These are phyloP conservation scores for Girardinus metallicus DNA, from an alignment of 2,797 vertebrate species.

Conservation along the genomic window DNA sequence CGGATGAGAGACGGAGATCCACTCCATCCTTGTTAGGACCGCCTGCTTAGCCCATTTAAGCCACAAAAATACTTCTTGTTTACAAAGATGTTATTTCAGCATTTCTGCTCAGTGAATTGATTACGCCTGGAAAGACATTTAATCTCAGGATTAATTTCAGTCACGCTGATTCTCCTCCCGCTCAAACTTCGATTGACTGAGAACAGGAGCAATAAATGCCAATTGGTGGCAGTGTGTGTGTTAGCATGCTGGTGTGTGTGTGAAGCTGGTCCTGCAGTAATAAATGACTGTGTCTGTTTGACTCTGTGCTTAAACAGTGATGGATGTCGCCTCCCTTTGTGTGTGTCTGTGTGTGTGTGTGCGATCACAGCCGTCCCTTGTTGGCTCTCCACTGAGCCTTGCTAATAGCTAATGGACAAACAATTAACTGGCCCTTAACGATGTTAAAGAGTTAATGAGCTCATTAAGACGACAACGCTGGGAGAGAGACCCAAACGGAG, in stretches of 20 bases:
- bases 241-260: conserved; percentile 20
- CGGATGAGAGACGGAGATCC: not conserved
- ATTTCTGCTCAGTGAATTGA: conserved; percentile 19
- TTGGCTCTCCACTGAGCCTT: conserved; percentile 70
- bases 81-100: conserved; percentile 30
- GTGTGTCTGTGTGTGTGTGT: not conserved
- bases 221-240: conserved; percentile 29
- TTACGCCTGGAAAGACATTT: conserved; percentile 32
- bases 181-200: conserved; percentile 34
- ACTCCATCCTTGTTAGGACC: not conserved
- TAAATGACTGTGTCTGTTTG: conserved; percentile 59
- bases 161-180: conserved; percentile 22
- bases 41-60: not conserved
- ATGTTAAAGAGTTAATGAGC: conserved; percentile 75
- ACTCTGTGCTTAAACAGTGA: conserved; percentile 58
- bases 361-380: conserved; percentile 48
- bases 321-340: conserved; percentile 53
- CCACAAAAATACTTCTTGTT: conserved; percentile 14
- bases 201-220: conserved; percentile 31
- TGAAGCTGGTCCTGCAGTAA: conserved; percentile 43
- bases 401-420: conserved; percentile 75
- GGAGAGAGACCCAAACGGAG: conserved; percentile 12
- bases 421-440: conserved; percentile 73
- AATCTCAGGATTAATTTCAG: conserved; percentile 42
- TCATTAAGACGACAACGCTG: conserved; percentile 44